Evolutionary conservation across 2,797 vertebrate genomes (phyloP).

Genomic region (Poecilia wingei): DNA sequence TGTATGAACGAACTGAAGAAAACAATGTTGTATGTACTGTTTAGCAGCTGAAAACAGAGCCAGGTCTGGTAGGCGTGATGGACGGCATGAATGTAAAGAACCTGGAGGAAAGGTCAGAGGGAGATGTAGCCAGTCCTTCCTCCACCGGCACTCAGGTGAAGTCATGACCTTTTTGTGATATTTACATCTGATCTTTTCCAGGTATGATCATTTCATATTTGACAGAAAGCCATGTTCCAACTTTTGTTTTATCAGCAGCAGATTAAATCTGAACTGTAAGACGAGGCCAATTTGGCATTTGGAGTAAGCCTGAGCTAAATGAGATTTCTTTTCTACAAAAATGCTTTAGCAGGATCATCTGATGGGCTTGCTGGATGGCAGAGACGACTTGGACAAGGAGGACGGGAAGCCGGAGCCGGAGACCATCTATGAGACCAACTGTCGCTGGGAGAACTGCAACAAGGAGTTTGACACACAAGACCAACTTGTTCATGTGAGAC

Average conservation of each 20-base stretch:
- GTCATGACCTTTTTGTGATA: background rate
- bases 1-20: background rate
- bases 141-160: slow-evolving; percentile 94
- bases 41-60: slow-evolving; percentile 91
- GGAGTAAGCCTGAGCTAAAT: background rate
- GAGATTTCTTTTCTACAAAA: background rate
- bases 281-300: background rate
- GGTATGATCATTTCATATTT: background rate
- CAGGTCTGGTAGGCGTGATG: slow-evolving; percentile 83
- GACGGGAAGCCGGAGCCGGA: slow-evolving; percentile 93
- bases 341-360: slow-evolving; percentile 86
- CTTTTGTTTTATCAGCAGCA: background rate
- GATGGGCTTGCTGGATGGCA: slow-evolving; percentile 88
- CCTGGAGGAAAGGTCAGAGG: slow-evolving; percentile 92
- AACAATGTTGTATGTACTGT: slow-evolving; percentile 14
- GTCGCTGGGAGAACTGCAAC: slow-evolving; percentile 95
- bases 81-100: slow-evolving; percentile 85
- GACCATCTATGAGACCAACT: slow-evolving; percentile 94
- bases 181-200: background rate
- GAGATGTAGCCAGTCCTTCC: slow-evolving; percentile 92
- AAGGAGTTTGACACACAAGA: slow-evolving; percentile 98
- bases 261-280: background rate
- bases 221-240: background rate
- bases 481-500: slow-evolving; percentile 96
- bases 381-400: slow-evolving; percentile 95